Percentiles rank a stretch among this genome's conserved stretches.
Evolutionary conservation across 2,113 vertebrate species (phyloP).

Genomic region (Numida meleagris): DNA sequence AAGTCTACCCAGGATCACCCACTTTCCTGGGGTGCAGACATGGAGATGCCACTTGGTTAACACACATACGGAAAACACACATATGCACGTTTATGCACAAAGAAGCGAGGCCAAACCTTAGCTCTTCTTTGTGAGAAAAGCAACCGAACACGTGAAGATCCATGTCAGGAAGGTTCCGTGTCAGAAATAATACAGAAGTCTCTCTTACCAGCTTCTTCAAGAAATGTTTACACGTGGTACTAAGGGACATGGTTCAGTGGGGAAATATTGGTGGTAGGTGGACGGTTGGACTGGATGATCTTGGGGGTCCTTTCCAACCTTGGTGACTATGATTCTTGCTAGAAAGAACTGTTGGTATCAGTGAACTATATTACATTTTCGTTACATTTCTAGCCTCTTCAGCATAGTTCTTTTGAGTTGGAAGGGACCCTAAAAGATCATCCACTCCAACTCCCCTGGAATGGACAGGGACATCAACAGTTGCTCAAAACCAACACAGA

Average conservation of each 20-base stretch:
- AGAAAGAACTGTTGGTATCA: not conserved
- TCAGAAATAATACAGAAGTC: not conserved
- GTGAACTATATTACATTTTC: not conserved
- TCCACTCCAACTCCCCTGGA: no score
- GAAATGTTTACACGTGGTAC: no score
- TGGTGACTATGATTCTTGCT: not conserved
- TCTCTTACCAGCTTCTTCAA: not conserved
- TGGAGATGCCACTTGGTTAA: not conserved
- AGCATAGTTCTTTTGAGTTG: not conserved
- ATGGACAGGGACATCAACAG: no score
- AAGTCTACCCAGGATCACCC: no score
- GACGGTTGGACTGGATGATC: no score
- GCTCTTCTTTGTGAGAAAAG: not conserved
- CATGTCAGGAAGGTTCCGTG: not conserved
- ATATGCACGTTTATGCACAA: accelerated
- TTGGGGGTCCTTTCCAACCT: no score
- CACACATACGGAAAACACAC: no score
- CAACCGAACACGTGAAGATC: not conserved
- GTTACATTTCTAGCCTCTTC: not conserved
- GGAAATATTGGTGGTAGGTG: no score
- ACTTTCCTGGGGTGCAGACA: not conserved
- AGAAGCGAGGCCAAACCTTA: not conserved
- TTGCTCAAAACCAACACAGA: not conserved
- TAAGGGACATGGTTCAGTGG: no score
- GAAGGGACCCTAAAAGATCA: no score